Evolutionary conservation across 1,140 invertebrate genomes (phyloP), one percentile per base, ranked within the genome.

Genomic region (Drosophila arizonae): DNA sequence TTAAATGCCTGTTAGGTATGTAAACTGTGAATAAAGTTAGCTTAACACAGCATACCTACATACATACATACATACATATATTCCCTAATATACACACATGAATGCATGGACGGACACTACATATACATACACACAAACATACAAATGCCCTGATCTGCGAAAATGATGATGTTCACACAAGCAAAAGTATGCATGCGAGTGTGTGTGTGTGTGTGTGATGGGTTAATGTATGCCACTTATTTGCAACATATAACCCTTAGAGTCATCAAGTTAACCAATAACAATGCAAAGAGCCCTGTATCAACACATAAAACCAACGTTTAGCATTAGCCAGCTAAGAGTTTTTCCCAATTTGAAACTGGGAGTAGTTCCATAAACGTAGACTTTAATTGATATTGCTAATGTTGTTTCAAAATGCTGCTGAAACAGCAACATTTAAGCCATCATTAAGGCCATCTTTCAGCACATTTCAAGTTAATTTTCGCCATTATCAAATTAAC

Each of bases 1-100:
- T 82, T 87, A 79, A 87, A 88, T 82, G 82, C 66, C 82, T 73
- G 48, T 48, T 61, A 82, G 79, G 68, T 77, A 79, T 82, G 72
- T 77, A 87, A 84, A 67, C 70, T 78, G 55, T 61, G 45, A 61
- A 54, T 64, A 80, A 72, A 61, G 51, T 33, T 8, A 8, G 50
- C 26, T 52, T 30, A 1, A 11, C 24, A 30, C 10, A 48, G 5
- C 24, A 57, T 13, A 33, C 30, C 45, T 51, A 26, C 6, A 30
- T 45, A 11, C 24, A 57, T 13, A 26, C 6, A 30, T 45, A 11
- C 24, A 57, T 13, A 11, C 24, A 45, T 13, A 48, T 39, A 51
- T 57, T 15, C 56, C 21, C 33, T 56, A 55, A 66, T 63, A 46
- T 36, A 54, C 45, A 24, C 4, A 26, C 6, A 30, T 45, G 13